Base-by-base conservation (phyloP, 2,888 invertebrate genomes). In the Rambutsinella grinnellia region DNA sequence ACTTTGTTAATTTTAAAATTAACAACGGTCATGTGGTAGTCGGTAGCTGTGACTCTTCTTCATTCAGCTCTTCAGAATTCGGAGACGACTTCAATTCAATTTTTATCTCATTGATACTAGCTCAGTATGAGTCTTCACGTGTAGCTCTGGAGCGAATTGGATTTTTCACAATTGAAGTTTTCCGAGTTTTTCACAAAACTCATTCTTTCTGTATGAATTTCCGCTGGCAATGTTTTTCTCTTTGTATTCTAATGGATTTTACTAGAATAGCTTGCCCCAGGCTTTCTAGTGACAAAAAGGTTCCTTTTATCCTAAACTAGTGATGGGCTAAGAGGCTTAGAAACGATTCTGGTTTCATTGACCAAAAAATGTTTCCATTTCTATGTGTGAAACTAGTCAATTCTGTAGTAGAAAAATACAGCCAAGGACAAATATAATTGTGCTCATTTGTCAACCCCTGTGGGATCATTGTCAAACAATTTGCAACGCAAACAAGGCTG, bases 371-470 rank as follows among this genome's bases (percentile, higher is more conserved):
- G 13, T 36, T 36, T 13, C 36, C 36, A 8, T 36, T 36, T 13
- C 5, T 36, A 36, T 36, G 36, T 13, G 6, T 36, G 36, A 36
- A 36, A 36, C 36, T 36, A 36, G 36, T 36, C 13, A n/a, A n/a
- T n/a, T n/a, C n/a, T n/a, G n/a, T 36, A 36, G 36, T 13, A 13
- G 36, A 36, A 36, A 36, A 36, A 8, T 36, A 36, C 36, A 36
- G 13, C 6, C 3, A 54, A 54, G 23, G 6, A 8, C 57, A 15
- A 21, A 19, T 36, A 46, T 57, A 67, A 67, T 57, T 67, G 67
- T 67, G 57, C 67, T 57, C 67, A 57, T 67, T 67, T 67, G 67
- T 67, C 66, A 54, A 66, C 56, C 65, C 65, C 65, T n/a, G 23
- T 66, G 65, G 54, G 65, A 66, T 28, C 65, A 56, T 54, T 66